phyloP scores from a whole-genome alignment of 2,888 invertebrate genomes.

The Cheiracanthium punctorium region DNA sequence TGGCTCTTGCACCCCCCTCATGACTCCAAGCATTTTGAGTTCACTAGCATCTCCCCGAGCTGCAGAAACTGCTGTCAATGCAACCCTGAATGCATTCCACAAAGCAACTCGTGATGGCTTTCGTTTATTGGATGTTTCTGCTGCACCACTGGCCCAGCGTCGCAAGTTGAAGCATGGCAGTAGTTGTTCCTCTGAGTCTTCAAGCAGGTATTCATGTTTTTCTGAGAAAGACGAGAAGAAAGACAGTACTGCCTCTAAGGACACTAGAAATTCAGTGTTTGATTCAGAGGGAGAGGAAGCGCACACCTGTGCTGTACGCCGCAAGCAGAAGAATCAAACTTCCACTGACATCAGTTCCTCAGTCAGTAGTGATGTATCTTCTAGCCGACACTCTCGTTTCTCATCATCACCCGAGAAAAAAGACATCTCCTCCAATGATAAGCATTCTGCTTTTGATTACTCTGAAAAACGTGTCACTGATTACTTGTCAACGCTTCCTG shows the following conservation, averaged over 20 bases:
- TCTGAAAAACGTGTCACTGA: conserved; percentile 69
- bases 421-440: conserved; percentile 21
- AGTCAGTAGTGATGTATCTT: conserved; percentile 74
- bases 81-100: conserved; percentile 83
- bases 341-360: conserved; percentile 77
- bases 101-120: conserved; percentile 84
- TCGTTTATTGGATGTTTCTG: conserved; percentile 83
- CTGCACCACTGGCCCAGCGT: conserved; percentile 83
- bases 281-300: too few species aligned
- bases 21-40: conserved; percentile 81
- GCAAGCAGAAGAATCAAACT: conserved; percentile 80
- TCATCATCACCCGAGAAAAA: conserved; percentile 53
- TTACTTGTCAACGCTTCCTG: conserved; percentile 70
- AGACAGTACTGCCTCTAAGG: too few species aligned
- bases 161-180: conserved; percentile 79
- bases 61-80: conserved; percentile 80
- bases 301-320: conserved; percentile 83
- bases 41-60: conserved; percentile 76
- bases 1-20: conserved; percentile 79
- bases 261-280: too few species aligned
- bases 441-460: conserved; percentile 69
- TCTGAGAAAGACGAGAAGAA: too few species aligned
- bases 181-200: conserved; percentile 77
- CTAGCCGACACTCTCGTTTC: conserved; percentile 57
- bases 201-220: conserved; percentile 77